A percentile compares a stretch with the other conserved stretches of the same genome.
Evolutionary conservation across 2,113 vertebrate species (phyloP).

Genomic region (Paramormyrops kingsleyae): DNA sequence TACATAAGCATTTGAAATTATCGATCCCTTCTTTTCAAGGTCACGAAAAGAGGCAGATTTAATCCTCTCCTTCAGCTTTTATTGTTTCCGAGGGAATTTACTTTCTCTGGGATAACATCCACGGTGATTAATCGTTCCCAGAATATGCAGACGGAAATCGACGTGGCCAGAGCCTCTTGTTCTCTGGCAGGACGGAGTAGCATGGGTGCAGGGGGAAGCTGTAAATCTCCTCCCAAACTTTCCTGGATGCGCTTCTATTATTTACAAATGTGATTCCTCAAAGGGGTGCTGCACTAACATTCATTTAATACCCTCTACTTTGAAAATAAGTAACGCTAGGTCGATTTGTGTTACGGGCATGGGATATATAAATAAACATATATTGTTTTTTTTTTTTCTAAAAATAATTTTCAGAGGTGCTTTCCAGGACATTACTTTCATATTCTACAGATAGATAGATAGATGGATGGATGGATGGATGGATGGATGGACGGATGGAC

Average conservation of each 20-base stretch:
- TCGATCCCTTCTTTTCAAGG: constrained; percentile 22
- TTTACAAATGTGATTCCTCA: background rate
- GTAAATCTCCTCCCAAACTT: background rate
- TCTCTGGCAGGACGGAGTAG: background rate
- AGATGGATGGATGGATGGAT: background rate
- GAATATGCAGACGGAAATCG: background rate
- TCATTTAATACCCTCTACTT: background rate
- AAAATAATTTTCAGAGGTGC: background rate
- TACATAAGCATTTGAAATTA: constrained; percentile 23
- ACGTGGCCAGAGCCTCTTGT: background rate
- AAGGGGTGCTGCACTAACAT: background rate
- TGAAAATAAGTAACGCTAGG: background rate
- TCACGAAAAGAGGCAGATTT: constrained; percentile 18
- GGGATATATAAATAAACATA: background rate
- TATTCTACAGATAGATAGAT: background rate
- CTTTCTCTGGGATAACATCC: constrained; percentile 19
- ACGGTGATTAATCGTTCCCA: constrained; percentile 17
- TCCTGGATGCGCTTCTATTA: background rate
- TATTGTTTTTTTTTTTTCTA: background rate
- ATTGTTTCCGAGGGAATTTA: constrained; percentile 18
- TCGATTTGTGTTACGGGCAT: background rate
- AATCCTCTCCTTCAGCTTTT: constrained; percentile 7
- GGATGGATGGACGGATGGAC: too few relatives aligned
- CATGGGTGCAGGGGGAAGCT: background rate
- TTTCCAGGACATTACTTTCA: background rate